Evolutionary conservation across 2,888 invertebrate genomes (phyloP), one percentile per base, ranked within the genome.

Genomic region (Melanotus villosus): DNA sequence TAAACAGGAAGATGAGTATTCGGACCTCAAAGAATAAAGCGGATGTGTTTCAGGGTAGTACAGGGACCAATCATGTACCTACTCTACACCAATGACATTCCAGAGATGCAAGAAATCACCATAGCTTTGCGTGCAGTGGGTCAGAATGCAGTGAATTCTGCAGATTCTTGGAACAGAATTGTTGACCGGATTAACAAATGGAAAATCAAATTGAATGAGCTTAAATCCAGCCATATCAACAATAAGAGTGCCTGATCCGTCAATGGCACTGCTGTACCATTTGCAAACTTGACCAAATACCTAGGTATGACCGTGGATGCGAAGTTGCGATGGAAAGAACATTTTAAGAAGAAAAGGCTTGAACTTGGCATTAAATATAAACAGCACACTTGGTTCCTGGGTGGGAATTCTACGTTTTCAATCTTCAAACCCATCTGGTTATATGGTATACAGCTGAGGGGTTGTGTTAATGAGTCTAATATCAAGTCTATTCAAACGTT

Each of bases 181-280:
- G 36, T n/a, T 5, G 12, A 9, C 36, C 10, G 36, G n/a, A 5
- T 2, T 36, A 36, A 36, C n/a, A 36, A 36, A 36, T n/a, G 36
- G 36, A 36, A 36, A 36, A 36, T 9, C 10, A 36, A 36, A 36
- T 36, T 36, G 36, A 36, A 36, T 36, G 36, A 36, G 36, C 36
- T 36, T 36, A 36, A n/a, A 36, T 36, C 36, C 36, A 36, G 36
- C 36, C 36, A n/a, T 36, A 36, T n/a, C 36, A 36, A 36, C 9
- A 36, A 36, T 36, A 36, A 36, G 10, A 36, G 12, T 6, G 12
- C 10, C 5, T 10, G 2, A 4, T 6, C 3, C 36, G 10, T 36
- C 10, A 36, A 36, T 36, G 7, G 36, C 26, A 5, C 36, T n/a
- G 36, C 10, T 36, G n/a, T 36, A 4, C 9, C 36, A 36, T 36